Evolutionary conservation across 1,140 invertebrate genomes (phyloP).

Genomic region (Trichonephila inaurata): DNA sequence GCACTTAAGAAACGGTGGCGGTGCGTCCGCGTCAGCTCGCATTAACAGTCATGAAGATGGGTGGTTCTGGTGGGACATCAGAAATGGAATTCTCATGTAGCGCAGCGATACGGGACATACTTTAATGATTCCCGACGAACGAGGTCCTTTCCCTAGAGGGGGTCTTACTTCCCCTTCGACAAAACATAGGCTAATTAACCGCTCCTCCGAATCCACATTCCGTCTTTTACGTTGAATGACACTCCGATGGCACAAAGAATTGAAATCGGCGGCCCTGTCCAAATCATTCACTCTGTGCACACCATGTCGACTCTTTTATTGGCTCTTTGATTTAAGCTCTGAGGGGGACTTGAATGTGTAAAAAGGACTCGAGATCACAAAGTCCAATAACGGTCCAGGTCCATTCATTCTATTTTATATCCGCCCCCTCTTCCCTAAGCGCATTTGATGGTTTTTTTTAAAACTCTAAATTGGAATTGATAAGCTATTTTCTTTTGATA

Average conservation of each 20-base stretch:
- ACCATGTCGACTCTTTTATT: slow-evolving; percentile 55
- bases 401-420: neutral
- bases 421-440: neutral
- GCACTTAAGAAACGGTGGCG: slow-evolving; percentile 61
- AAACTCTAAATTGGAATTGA: slow-evolving; percentile 7
- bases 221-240: slow-evolving; percentile 63
- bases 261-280: slow-evolving; percentile 71
- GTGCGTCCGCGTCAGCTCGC: slow-evolving; percentile 54
- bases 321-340: slow-evolving; percentile 55
- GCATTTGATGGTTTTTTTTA: neutral
- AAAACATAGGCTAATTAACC: slow-evolving; percentile 74
- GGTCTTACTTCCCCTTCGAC: slow-evolving; percentile 31
- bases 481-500: slow-evolving; percentile 21
- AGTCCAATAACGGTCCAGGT: neutral
- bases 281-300: slow-evolving; percentile 54
- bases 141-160: slow-evolving; percentile 26
- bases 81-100: slow-evolving; percentile 75
- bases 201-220: slow-evolving; percentile 30
- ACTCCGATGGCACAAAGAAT: slow-evolving; percentile 67
- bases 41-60: slow-evolving; percentile 77
- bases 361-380: neutral
- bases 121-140: slow-evolving; percentile 71
- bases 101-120: slow-evolving; percentile 45
- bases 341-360: slow-evolving; percentile 16
- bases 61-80: slow-evolving; percentile 71